phyloP scores from a whole-genome alignment of 2,113 vertebrate genomes.

The Oryzias woworae region DNA sequence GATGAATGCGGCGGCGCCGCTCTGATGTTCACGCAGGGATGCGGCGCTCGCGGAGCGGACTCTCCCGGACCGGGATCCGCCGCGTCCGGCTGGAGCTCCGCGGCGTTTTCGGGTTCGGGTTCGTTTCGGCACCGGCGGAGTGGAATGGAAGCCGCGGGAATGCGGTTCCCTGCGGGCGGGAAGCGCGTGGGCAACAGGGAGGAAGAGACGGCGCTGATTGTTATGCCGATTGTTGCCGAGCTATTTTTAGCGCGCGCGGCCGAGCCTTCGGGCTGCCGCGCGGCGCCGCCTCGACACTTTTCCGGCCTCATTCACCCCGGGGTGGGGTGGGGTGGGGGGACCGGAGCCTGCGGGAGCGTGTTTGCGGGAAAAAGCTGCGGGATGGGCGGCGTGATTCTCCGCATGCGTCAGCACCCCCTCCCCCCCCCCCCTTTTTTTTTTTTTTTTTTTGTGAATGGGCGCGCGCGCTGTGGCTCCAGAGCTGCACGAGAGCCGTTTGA shows the following conservation, averaged over 20 bases:
- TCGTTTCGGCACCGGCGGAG: no score
- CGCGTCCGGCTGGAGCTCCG: constrained; percentile 69
- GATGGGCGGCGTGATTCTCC: constrained; percentile 75
- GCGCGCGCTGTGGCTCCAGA: constrained; percentile 19
- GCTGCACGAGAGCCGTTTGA: no score
- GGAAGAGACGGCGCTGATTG: constrained; percentile 43
- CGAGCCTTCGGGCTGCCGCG: constrained; percentile 30
- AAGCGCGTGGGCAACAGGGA: constrained; percentile 51
- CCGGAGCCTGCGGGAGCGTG: constrained; percentile 39
- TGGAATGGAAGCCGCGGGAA: no score
- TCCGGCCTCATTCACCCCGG: not conserved
- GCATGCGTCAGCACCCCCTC: constrained; percentile 71
- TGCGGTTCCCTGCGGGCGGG: constrained; percentile 58
- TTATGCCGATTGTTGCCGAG: constrained; percentile 68
- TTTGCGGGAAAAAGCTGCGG: constrained; percentile 63
- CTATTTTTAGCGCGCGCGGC: constrained; percentile 66
- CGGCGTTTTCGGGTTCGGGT: constrained; percentile 3
- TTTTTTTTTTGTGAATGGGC: constrained; percentile 75
- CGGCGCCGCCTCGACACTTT: not conserved
- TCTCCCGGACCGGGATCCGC: constrained; percentile 68
- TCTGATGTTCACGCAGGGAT: constrained; percentile 56
- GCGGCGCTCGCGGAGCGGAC: constrained; percentile 48
- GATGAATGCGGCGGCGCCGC: constrained; percentile 36
- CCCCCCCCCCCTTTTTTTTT: no score
- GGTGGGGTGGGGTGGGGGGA: constrained; percentile 25